Percentiles rank a stretch among this genome's conserved stretches.
phyloP scores from a whole-genome alignment of 2,797 vertebrate genomes.

The Orientallactaga sibirica region DNA sequence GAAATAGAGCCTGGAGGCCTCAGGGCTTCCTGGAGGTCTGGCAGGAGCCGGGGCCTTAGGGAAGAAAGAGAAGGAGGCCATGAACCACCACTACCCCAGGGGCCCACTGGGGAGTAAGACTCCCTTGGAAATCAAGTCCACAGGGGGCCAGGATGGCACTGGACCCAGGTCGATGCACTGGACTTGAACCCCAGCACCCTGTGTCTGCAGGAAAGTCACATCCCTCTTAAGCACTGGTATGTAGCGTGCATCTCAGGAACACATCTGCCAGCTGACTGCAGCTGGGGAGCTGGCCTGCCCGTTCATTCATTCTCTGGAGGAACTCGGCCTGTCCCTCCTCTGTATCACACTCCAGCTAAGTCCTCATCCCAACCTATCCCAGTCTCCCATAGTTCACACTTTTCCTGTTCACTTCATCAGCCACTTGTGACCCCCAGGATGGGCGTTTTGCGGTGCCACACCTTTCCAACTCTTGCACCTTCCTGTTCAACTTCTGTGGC shows the following conservation, averaged over 20 bases:
- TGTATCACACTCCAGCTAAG: background rate
- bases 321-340: background rate
- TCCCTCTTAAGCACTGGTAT: background rate
- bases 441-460: background rate
- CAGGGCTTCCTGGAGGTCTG: background rate
- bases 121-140: background rate
- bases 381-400: rapidly evolving
- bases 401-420: too few species aligned
- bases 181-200: background rate
- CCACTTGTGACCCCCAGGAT: rapidly evolving
- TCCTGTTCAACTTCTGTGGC: background rate
- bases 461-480: background rate
- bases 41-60: background rate
- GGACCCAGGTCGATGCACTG: background rate
- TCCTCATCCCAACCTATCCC: background rate
- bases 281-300: background rate
- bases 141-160: background rate
- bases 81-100: background rate
- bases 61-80: rapidly evolving
- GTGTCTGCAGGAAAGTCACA: background rate
- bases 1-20: background rate
- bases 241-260: background rate
- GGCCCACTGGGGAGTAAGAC: background rate
- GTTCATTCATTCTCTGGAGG: background rate
- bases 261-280: background rate